Evolutionary conservation across 2,797 vertebrate species (phyloP).

Genomic region (Coilia nasus): DNA sequence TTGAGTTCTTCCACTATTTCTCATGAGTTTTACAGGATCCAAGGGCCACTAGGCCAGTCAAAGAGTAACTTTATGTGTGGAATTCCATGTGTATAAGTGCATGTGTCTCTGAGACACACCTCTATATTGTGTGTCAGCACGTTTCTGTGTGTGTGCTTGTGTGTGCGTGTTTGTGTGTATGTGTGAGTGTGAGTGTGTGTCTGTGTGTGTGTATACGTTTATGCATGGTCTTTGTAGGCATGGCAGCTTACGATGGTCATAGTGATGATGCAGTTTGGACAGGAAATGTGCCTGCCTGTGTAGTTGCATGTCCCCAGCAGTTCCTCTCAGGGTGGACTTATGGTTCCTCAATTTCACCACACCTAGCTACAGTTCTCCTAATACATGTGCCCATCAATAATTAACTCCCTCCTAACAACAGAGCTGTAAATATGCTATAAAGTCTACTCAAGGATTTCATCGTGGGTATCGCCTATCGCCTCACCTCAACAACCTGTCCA

Average conservation of each 20-base stretch:
- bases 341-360: neutral
- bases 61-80: slow-evolving; percentile 18
- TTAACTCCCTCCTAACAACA: neutral
- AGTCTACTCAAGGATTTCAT: neutral
- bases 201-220: neutral
- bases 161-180: neutral
- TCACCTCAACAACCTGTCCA: neutral
- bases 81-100: slow-evolving; percentile 5
- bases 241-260: neutral
- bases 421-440: neutral
- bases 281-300: neutral
- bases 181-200: neutral
- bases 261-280: neutral
- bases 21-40: neutral
- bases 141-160: neutral
- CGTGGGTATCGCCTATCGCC: neutral
- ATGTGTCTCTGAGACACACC: neutral
- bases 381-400: slow-evolving; percentile 15
- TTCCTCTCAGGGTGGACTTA: neutral
- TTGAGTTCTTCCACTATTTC: neutral
- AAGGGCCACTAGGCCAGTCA: slow-evolving; percentile 20
- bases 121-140: neutral
- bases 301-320: neutral
- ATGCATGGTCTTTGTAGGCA: neutral
- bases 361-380: neutral